A percentile compares a stretch with the other conserved stretches of the same genome.
These are phyloP conservation scores for Podarcis raffonei DNA, from an alignment of 2,113 vertebrate genomes.

Conservation along the genomic window DNA sequence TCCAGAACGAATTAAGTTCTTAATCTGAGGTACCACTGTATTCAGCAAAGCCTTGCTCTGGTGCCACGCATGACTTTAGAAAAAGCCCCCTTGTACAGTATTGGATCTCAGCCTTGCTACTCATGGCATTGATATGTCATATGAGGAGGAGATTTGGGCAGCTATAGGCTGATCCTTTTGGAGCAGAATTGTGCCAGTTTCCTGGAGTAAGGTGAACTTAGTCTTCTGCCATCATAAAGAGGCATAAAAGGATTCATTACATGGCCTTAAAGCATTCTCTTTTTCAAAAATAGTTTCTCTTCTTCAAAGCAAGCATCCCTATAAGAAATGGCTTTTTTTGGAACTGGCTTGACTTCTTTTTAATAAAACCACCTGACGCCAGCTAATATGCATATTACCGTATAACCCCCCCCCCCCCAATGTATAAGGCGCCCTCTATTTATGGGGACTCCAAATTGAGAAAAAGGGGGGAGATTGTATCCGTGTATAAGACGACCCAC, in stretches of 20 bases:
- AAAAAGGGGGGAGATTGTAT: too few relatives aligned
- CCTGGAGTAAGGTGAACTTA: not conserved
- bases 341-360: not conserved
- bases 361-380: not conserved
- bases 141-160: not conserved
- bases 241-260: not conserved
- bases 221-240: not conserved
- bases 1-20: too few relatives aligned
- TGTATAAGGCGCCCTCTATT: too few relatives aligned
- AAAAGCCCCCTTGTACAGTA: not conserved
- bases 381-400: not conserved
- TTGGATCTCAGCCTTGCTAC: not conserved
- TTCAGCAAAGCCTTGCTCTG: not conserved
- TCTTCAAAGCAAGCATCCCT: not conserved
- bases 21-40: too few relatives aligned
- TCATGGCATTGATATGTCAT: not conserved
- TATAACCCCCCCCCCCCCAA: too few relatives aligned
- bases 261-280: not conserved
- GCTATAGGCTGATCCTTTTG: not conserved
- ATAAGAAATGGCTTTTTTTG: not conserved
- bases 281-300: not conserved
- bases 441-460: too few relatives aligned
- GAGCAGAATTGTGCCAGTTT: not conserved
- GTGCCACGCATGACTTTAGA: not conserved
- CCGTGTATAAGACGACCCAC: too few relatives aligned